Conservation (phyloP, 2,113 vertebrate species). For the Cromileptes altivelis region DNA sequence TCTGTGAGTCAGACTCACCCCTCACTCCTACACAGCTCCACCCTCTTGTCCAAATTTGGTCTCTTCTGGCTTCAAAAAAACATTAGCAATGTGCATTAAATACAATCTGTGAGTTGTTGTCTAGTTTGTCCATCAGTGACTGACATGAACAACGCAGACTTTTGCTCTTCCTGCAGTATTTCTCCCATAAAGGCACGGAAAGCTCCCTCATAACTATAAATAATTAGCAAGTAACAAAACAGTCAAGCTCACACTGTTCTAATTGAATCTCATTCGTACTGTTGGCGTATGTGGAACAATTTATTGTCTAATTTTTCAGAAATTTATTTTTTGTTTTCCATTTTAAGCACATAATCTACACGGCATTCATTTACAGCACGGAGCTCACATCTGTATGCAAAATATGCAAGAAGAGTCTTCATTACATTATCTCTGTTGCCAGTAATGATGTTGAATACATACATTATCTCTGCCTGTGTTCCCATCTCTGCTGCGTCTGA, state of each 20-base stretch:
- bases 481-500: conserved; percentile 31
- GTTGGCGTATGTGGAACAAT: conserved; percentile 13
- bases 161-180: conserved; percentile 40
- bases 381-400: neutral
- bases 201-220: conserved; percentile 50
- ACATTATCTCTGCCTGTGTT: neutral
- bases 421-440: conserved; percentile 39
- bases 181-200: conserved; percentile 4
- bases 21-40: too few species aligned
- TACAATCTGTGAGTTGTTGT: too few species aligned
- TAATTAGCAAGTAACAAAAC: conserved; percentile 52
- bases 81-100: too few species aligned
- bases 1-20: too few species aligned
- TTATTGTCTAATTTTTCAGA: conserved; percentile 29
- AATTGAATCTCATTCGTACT: conserved; percentile 22
- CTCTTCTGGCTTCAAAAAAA: too few species aligned
- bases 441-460: neutral
- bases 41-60: too few species aligned
- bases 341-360: conserved; percentile 3
- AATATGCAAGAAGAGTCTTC: conserved; percentile 8
- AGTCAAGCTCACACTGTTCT: neutral
- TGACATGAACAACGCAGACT: neutral
- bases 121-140: conserved; percentile 17
- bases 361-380: conserved; percentile 8
- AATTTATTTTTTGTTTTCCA: conserved; percentile 41